These are phyloP conservation scores for Anadara kagoshimensis DNA, from an alignment of 1,140 invertebrate genomes.

Conservation along the genomic window DNA sequence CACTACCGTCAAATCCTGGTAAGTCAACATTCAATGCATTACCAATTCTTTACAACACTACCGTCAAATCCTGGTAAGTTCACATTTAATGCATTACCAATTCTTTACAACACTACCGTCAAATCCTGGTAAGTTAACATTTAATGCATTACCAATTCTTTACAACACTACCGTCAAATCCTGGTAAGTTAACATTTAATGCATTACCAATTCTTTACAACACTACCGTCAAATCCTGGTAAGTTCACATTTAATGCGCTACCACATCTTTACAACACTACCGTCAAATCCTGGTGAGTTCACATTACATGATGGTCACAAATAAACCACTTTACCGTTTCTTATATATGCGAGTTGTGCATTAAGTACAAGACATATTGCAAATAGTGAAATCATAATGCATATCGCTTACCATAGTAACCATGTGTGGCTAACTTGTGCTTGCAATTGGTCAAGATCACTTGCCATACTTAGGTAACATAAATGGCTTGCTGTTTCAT, in stretches of 20 bases:
- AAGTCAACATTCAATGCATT: too few relatives aligned
- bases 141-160: constrained; percentile 62
- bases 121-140: constrained; percentile 59
- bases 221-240: constrained; percentile 53
- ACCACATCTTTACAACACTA: constrained; percentile 49
- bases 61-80: constrained; percentile 56
- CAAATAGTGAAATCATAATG: too few relatives aligned
- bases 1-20: constrained; percentile 53
- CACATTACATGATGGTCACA: too few relatives aligned
- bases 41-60: constrained; percentile 49
- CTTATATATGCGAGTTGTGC: too few relatives aligned
- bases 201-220: constrained; percentile 56
- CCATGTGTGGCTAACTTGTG: too few relatives aligned
- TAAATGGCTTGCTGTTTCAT: too few relatives aligned
- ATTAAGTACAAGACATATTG: too few relatives aligned
- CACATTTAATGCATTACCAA: constrained; percentile 61
- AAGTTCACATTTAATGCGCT: constrained; percentile 63
- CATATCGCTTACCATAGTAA: too few relatives aligned
- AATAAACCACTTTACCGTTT: too few relatives aligned
- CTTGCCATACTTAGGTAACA: too few relatives aligned
- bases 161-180: constrained; percentile 44
- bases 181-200: constrained; percentile 64
- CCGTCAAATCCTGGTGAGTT: constrained; percentile 51
- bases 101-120: constrained; percentile 50
- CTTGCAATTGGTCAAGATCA: too few relatives aligned